Base-by-base conservation (phyloP, 2,113 vertebrate species). In the Thymallus thymallus region DNA sequence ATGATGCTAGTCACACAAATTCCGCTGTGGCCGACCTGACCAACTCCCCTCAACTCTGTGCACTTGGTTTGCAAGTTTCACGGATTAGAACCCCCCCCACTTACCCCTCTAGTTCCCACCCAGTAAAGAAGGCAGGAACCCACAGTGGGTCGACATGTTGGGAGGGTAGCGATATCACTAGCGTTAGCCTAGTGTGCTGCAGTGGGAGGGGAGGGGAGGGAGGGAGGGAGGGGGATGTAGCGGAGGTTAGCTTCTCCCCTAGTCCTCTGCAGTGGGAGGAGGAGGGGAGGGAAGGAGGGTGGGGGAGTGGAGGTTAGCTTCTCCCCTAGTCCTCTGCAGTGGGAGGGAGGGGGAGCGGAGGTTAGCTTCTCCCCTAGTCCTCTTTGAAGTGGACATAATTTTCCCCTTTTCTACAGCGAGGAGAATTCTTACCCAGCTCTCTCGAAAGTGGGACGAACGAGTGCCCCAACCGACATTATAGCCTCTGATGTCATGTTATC, bases 321-420 rank as follows among this genome's bases (percentile, higher is more conserved):
- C 64, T 67, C 64, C 64, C 30, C 30, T 67, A 41, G 29, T 67
- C 64, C 64, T 35, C 64, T 67, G 30, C 64, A 12, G 30, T 30
- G n/a, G 26, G 26, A 26, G 26, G 26, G 26, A 26, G 2, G 26
- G 26, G 26, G 26, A 26, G 26, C 3, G 20, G 30, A n/a, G 64
- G 41, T 67, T 67, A 67, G 64, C 64, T 41, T 32, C 64, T 67
- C 64, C 64, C 30, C 30, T 67, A 41, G 29, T 67, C 64, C 64
- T 35, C 64, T 67, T 67, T 67, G 64, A 67, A 67, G 29, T 67
- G n/a, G 6, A 61, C 58, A 61, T 61, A 0, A 61, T 61, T 12
- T 41, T 10, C 30, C 18, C 64, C 29, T 67, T 67, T 65, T 18
- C n/a, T 24, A 64, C 24, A 67, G 12, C 5, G 30, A 67, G 64